phyloP scores from a whole-genome alignment of 2,797 vertebrate species.

The Tadarida brasiliensis region DNA sequence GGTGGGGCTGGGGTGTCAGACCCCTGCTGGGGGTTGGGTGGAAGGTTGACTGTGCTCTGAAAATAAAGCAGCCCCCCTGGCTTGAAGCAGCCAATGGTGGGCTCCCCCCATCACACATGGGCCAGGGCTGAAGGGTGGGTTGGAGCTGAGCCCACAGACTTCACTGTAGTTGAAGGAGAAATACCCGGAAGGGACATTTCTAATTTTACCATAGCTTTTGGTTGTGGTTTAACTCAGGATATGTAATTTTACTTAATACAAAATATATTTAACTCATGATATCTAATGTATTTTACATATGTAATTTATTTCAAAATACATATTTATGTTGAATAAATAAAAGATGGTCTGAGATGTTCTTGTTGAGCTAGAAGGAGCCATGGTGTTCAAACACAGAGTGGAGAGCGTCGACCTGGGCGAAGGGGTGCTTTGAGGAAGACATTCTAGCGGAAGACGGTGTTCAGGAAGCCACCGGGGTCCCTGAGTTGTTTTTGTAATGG shows the following conservation, averaged over 20 bases:
- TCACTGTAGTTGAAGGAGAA: neutral
- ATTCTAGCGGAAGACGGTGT: neutral
- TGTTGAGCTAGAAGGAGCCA: neutral
- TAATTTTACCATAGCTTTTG: conserved; percentile 28
- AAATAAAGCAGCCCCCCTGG: neutral
- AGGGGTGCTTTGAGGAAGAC: neutral
- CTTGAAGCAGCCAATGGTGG: neutral
- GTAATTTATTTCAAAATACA: neutral
- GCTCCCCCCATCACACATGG: neutral
- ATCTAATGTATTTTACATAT: neutral
- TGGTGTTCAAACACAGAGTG: neutral
- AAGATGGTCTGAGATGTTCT: neutral
- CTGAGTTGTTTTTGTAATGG: neutral
- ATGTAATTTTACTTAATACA: neutral
- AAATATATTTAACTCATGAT: neutral
- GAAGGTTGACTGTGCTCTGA: neutral
- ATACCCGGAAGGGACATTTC: neutral
- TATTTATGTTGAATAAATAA: neutral
- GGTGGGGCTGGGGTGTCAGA: neutral
- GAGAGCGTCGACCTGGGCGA: neutral
- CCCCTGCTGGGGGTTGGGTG: neutral
- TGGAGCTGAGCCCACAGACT: neutral
- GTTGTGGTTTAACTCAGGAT: neutral
- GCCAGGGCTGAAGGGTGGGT: neutral
- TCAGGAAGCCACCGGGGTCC: neutral